A percentile compares a stretch with the other conserved stretches of the same genome.
Conservation (phyloP, 1,140 invertebrate genomes). For the Temnothorax curvispinosus region DNA sequence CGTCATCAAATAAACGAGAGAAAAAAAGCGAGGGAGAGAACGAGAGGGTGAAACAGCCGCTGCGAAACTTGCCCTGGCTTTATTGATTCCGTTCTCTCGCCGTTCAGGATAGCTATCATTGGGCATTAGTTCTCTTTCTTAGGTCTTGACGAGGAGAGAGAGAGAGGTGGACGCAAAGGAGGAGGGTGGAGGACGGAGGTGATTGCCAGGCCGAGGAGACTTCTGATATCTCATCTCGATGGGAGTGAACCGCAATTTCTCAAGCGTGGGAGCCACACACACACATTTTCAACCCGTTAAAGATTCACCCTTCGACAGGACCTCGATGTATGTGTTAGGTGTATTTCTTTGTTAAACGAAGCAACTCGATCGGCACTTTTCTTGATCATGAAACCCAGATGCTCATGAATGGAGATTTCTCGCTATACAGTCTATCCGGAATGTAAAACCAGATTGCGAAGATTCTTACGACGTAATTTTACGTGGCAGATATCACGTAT, state of each 20-base stretch:
- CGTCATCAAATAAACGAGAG: not conserved
- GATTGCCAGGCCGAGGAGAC: slow-evolving; percentile 40
- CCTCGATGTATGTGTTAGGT: no score
- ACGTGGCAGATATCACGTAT: not conserved
- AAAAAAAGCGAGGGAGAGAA: not conserved
- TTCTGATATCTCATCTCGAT: slow-evolving; percentile 51
- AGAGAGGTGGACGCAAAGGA: not conserved
- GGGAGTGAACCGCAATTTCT: slow-evolving; percentile 56
- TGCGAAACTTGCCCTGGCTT: slow-evolving; percentile 55
- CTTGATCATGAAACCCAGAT: not conserved
- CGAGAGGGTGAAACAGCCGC: not conserved
- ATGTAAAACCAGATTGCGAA: not conserved
- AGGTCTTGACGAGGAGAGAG: not conserved
- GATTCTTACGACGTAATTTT: not conserved
- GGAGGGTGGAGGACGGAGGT: not conserved
- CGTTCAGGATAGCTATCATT: slow-evolving; percentile 64
- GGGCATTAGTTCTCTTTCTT: slow-evolving; percentile 64
- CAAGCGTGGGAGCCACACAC: not conserved
- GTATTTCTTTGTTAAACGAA: not conserved
- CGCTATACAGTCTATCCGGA: not conserved
- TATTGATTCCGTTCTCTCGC: slow-evolving; percentile 70
- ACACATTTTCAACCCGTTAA: not conserved
- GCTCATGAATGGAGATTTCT: not conserved
- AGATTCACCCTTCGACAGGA: not conserved
- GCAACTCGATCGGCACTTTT: not conserved